Percentiles rank a stretch among this genome's conserved stretches.
These are phyloP conservation scores for Emydura subglobosa DNA, from an alignment of 2,113 vertebrate genomes.

Conservation along the genomic window DNA sequence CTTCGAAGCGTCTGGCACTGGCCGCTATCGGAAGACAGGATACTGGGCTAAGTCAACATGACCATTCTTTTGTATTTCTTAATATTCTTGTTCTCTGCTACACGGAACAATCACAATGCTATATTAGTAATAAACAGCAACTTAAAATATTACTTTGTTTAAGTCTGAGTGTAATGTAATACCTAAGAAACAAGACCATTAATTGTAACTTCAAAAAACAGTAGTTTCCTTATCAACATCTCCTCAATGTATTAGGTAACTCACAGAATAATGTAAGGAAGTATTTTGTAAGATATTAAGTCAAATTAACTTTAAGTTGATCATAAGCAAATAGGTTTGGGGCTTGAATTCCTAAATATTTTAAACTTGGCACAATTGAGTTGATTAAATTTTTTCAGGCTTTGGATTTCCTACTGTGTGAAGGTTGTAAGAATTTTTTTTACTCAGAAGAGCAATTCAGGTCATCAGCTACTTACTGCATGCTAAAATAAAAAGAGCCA, in stretches of 20 bases:
- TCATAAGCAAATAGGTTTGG: constrained; percentile 25
- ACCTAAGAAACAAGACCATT: neutral
- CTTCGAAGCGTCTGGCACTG: neutral
- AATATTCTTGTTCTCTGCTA: neutral
- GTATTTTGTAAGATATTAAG: neutral
- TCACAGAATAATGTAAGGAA: too few relatives aligned
- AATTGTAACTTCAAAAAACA: neutral
- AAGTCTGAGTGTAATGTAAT: neutral
- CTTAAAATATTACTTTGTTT: neutral
- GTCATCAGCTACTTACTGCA: neutral
- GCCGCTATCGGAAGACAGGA: neutral
- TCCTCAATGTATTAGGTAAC: neutral
- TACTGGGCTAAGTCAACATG: neutral
- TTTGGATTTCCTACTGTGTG: constrained; percentile 23
- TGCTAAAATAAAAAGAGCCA: neutral
- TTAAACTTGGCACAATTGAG: constrained; percentile 4
- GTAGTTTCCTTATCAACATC: neutral
- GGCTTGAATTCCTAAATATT: neutral
- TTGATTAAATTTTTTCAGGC: constrained; percentile 22
- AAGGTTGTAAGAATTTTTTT: constrained; percentile 1
- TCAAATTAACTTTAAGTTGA: constrained; percentile 19
- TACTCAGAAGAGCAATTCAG: constrained; percentile 5
- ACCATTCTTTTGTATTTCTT: neutral
- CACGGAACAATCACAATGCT: neutral
- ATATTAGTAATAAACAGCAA: neutral